phyloP scores from a whole-genome alignment of 2,888 invertebrate genomes.

The Noctuana brunneofusca region DNA sequence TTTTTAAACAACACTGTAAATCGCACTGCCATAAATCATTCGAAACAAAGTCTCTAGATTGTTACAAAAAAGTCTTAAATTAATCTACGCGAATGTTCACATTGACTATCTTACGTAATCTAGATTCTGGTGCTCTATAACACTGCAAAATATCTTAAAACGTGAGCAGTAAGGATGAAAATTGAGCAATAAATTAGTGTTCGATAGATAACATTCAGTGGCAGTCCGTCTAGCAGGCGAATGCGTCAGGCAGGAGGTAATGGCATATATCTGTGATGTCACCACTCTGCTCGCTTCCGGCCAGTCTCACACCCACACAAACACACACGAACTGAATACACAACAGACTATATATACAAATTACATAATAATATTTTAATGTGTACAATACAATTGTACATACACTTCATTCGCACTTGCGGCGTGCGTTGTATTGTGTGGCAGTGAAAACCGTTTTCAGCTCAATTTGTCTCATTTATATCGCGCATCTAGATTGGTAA shows the following conservation, averaged over 20 bases:
- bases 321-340: slow-evolving; percentile 21
- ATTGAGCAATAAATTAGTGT: slow-evolving; percentile 24
- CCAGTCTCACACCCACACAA: slow-evolving; percentile 34
- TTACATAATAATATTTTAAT: slow-evolving; percentile 34
- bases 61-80: slow-evolving; percentile 2
- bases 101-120: background rate
- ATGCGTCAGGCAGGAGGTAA: slow-evolving; percentile 46
- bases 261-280: slow-evolving; percentile 54
- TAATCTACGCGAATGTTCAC: background rate
- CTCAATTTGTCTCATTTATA: slow-evolving; percentile 5
- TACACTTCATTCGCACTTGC: background rate
- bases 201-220: slow-evolving; percentile 14
- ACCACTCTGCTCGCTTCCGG: slow-evolving; percentile 41
- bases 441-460: slow-evolving; percentile 6
- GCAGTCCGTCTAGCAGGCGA: slow-evolving; percentile 34
- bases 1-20: slow-evolving; percentile 1
- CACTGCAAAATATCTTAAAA: slow-evolving; percentile 2
- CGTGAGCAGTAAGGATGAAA: slow-evolving; percentile 16
- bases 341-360: slow-evolving; percentile 9
- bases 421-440: background rate
- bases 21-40: slow-evolving; percentile 26
- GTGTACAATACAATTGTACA: slow-evolving; percentile 10
- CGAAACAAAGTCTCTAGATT: background rate
- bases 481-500: background rate
- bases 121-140: background rate